Evolutionary conservation across 2,797 vertebrate genomes (phyloP).

Genomic region (Amphiprion clarkii): DNA sequence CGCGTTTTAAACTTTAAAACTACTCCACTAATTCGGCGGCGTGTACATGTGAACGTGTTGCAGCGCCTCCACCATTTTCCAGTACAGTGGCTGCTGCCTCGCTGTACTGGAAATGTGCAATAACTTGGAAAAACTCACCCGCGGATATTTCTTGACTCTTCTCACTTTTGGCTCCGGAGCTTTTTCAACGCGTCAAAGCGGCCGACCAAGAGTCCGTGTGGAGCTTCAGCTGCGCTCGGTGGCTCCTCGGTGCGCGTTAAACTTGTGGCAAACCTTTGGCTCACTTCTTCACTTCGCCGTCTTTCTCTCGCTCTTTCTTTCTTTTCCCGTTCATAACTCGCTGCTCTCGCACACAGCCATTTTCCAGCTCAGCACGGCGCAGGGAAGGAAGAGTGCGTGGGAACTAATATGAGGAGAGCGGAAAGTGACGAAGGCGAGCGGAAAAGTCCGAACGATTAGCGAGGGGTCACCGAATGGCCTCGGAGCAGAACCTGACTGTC

Average conservation of each 20-base stretch:
- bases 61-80: conserved; percentile 83
- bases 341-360: conserved; percentile 83
- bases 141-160: conserved; percentile 66
- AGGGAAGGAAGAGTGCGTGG: conserved; percentile 72
- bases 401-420: conserved; percentile 73
- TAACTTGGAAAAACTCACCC: conserved; percentile 86
- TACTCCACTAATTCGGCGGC: conserved; percentile 8
- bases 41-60: conserved; percentile 35
- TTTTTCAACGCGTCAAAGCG: conserved; percentile 26
- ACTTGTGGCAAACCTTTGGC: conserved; percentile 14
- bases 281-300: conserved; percentile 34
- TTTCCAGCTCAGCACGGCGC: conserved; percentile 83
- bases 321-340: conserved; percentile 74
- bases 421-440: conserved; percentile 74
- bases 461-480: conserved; percentile 47
- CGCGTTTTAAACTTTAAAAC: conserved; percentile 34
- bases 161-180: conserved; percentile 57
- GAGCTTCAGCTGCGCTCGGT: not conserved
- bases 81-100: conserved; percentile 66
- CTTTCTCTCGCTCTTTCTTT: conserved; percentile 67
- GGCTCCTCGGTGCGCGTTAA: conserved; percentile 16
- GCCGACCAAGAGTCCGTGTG: not conserved
- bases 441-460: conserved; percentile 70
- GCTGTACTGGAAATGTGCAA: conserved; percentile 81
- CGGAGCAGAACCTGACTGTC: conserved; percentile 10